A percentile compares a stretch with the other conserved stretches of the same genome.
phyloP scores from a whole-genome alignment of 2,113 vertebrate species.

The Trochalopteron elliotii region DNA sequence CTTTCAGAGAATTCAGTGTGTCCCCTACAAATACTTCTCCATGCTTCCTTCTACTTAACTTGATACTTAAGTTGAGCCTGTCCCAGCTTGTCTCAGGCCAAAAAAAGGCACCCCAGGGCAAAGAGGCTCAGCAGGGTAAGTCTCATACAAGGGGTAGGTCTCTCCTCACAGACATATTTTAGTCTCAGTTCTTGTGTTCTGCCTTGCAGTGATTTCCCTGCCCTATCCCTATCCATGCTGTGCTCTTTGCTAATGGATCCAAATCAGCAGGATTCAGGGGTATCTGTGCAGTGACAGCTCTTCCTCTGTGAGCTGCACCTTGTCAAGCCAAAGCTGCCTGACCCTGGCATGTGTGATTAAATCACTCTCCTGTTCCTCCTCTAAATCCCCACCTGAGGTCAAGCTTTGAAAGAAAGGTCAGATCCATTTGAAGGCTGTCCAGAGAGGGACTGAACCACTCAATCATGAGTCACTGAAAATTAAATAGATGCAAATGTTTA shows the following conservation, averaged over 20 bases:
- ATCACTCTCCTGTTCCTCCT: not conserved
- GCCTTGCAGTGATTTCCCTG: not conserved
- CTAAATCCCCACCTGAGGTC: slow-evolving; percentile 54
- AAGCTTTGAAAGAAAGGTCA: slow-evolving; percentile 61
- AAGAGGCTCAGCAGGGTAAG: not conserved
- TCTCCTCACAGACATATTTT: not conserved
- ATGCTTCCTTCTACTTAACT: fast-evolving
- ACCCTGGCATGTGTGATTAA: slow-evolving; percentile 7
- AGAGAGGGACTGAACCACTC: slow-evolving; percentile 50
- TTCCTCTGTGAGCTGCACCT: not conserved
- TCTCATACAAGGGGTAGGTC: not conserved
- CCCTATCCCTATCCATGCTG: not conserved
- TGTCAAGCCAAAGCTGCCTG: not conserved
- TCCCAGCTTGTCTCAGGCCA: not conserved
- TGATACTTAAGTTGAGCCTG: not conserved
- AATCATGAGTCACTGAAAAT: slow-evolving; percentile 54
- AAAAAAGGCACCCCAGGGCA: not conserved
- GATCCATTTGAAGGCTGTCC: slow-evolving; percentile 34
- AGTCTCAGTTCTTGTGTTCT: not conserved
- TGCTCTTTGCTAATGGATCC: not conserved
- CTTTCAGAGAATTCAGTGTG: not conserved
- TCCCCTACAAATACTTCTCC: not conserved
- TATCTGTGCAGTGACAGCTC: not conserved
- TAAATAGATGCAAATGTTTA: slow-evolving; percentile 52
- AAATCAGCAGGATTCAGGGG: not conserved